A percentile compares a stretch with the other conserved stretches of the same genome.
Conservation (phyloP, 2,113 vertebrate genomes). For the Vulpes vulpes region DNA sequence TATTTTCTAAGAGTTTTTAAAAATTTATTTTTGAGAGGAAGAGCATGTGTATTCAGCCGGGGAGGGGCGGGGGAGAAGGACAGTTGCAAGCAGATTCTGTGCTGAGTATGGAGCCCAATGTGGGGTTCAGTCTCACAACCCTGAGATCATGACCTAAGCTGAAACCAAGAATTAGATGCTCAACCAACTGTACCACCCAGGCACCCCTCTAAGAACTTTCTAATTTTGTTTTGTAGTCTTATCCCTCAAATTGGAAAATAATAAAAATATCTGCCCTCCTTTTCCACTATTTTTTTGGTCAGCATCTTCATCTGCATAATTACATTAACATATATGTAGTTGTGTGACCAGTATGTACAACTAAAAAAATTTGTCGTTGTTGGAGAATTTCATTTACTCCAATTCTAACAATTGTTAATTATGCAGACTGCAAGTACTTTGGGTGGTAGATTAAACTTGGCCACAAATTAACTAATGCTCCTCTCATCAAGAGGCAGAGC, state of each 20-base stretch:
- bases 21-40: neutral
- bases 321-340: neutral
- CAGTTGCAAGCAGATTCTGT: neutral
- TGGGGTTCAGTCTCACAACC: neutral
- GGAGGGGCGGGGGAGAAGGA: neutral
- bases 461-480: neutral
- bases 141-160: neutral
- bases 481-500: neutral
- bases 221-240: neutral
- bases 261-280: neutral
- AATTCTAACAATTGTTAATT: neutral
- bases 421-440: neutral
- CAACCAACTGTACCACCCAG: neutral
- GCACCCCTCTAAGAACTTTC: neutral
- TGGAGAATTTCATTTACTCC: neutral
- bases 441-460: neutral
- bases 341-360: neutral
- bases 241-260: constrained; percentile 27
- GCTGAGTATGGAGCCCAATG: neutral
- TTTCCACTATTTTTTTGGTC: neutral
- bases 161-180: neutral
- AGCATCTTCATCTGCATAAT: neutral
- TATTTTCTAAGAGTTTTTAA: neutral
- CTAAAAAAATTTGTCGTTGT: neutral
- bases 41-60: neutral